Base-by-base conservation (phyloP, 2,888 invertebrate species). In the Apamea sordens region DNA sequence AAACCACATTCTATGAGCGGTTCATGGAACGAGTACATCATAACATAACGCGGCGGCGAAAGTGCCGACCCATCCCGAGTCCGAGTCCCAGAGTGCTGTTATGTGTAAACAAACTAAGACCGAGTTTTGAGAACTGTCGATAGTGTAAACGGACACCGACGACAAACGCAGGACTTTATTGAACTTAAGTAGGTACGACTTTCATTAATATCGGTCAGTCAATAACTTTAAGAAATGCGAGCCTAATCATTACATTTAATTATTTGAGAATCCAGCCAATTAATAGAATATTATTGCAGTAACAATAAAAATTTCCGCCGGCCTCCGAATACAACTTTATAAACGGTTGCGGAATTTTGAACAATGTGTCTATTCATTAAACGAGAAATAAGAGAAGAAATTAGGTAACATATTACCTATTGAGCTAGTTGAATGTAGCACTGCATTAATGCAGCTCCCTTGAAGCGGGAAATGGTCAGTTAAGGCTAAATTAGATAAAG, bases 401-500 rank as follows among this genome's bases (percentile, higher is more conserved):
- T 63, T 0, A 47, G 5, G 2, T 8, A 61, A 36, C 56, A 61
- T 21, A 47, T 47, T 61, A 32, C 32, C 32, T 32, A 71, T 68
- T 53, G 4, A 67, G 28, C 15, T 68, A 63, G 36, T 68, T 15
- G 36, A 68, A 59, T 41, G 67, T 36, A 63, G 15, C 53, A 24
- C 24, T 50, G 21, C 69, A 75, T 68, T 59, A 80, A 80, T 72
- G 65, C 73, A 74, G 71, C 41, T 63, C 21, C 59, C 63, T 56
- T 75, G 76, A 21, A 77, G 82, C 73, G 91, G 93, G 93, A 93
- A 92, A 91, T 85, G 63, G 84, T 86, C 89, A 89, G 90, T 93
- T 93, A 92, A 88, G 89, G 85, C 88, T 89, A 91, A 92, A 93
- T 92, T 92, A 89, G 92, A 93, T 92, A 89, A 92, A 80, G 73